These are phyloP conservation scores for Peromyscus polionotus DNA, from an alignment of 2,113 vertebrate genomes.

Conservation along the genomic window DNA sequence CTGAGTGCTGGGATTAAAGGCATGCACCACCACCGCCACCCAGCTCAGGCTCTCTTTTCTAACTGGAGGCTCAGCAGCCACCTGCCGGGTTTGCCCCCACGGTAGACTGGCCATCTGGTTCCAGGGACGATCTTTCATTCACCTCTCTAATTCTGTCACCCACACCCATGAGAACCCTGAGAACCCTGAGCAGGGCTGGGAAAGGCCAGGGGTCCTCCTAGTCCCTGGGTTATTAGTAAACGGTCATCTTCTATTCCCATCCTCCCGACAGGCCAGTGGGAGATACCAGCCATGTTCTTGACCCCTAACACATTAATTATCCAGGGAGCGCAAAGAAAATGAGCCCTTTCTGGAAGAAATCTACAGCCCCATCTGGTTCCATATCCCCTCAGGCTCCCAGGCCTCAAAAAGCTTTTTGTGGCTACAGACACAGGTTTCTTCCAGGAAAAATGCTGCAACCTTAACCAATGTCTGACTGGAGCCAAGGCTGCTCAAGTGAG, in stretches of 20 bases:
- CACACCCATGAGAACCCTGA: neutral
- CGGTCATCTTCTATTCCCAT: rapidly evolving
- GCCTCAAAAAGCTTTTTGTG: constrained; percentile 55
- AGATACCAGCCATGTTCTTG: neutral
- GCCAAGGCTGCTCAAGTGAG: neutral
- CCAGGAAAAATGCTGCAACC: neutral
- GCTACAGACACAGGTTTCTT: constrained; percentile 26
- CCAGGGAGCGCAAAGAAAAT: constrained; percentile 24
- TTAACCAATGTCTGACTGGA: neutral
- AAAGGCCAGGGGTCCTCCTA: neutral
- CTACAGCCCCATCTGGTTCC: constrained; percentile 52
- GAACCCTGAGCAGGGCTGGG: neutral
- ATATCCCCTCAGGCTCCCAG: constrained; percentile 2
- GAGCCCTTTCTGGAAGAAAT: constrained; percentile 62
- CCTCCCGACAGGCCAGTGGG: neutral
- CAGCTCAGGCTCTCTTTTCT: neutral
- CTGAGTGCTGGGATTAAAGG: no score
- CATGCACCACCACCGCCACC: no score
- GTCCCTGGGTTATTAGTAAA: constrained; percentile 1
- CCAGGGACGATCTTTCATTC: neutral
- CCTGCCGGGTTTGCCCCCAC: neutral
- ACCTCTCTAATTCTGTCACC: neutral
- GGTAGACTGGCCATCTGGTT: neutral
- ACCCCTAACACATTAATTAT: constrained; percentile 49
- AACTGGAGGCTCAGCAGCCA: neutral